Evolutionary conservation across 2,888 invertebrate genomes (phyloP).

Genomic region (Acanthosepion esculentum): DNA sequence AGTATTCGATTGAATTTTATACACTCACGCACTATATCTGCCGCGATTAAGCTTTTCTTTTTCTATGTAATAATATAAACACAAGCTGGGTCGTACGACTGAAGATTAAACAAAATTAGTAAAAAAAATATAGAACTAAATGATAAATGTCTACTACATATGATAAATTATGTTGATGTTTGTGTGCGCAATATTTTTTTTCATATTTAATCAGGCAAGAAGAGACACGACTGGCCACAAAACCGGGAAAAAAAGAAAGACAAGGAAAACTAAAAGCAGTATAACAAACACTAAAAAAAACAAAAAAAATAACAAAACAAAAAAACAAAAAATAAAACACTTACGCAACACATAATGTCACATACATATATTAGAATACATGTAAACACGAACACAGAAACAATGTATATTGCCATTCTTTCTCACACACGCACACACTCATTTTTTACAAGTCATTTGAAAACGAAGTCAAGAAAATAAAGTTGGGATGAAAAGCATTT

Average conservation of each 20-base stretch:
- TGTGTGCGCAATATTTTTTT: neutral
- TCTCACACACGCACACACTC: neutral
- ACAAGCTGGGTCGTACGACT: neutral
- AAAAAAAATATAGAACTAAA: neutral
- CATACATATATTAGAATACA: neutral
- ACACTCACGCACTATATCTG: too few relatives aligned
- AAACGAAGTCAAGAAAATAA: neutral
- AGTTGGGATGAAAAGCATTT: neutral
- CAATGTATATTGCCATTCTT: neutral
- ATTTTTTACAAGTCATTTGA: neutral
- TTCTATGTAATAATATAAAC: neutral
- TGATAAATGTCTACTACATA: too few relatives aligned
- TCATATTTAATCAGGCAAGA: neutral
- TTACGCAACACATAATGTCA: too few relatives aligned
- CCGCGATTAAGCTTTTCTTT: neutral
- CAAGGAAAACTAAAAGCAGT: neutral
- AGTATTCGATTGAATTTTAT: too few relatives aligned
- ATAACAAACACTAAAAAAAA: neutral
- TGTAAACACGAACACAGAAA: neutral
- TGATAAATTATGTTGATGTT: neutral
- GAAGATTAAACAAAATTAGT: neutral
- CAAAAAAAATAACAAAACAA: too few relatives aligned
- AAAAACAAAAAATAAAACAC: too few relatives aligned
- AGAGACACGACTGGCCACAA: neutral
- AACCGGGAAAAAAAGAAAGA: neutral